Evolutionary conservation across 2,113 vertebrate species (phyloP).

Genomic region (Oncorhynchus keta): DNA sequence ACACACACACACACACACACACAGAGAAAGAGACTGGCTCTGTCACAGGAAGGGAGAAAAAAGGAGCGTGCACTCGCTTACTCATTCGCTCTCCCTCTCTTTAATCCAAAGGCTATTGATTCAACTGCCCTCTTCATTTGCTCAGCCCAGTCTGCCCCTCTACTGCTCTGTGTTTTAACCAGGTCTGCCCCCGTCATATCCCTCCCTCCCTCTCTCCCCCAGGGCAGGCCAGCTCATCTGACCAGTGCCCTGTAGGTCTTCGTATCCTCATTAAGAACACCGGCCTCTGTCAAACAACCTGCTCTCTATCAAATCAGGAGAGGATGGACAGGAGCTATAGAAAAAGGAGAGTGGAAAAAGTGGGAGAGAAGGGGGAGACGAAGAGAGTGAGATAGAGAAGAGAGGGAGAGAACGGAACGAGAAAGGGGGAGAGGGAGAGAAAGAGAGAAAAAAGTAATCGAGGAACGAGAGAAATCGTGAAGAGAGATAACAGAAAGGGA

Average conservation of each 20-base stretch:
- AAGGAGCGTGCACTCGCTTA: slow-evolving; percentile 13
- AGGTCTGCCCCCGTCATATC: slow-evolving; percentile 30
- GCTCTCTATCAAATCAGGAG: slow-evolving; percentile 38
- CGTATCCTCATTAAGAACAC: slow-evolving; percentile 9
- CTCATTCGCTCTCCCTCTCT: slow-evolving; percentile 26
- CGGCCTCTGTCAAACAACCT: slow-evolving; percentile 48
- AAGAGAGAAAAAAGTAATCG: too few relatives aligned
- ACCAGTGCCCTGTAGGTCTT: slow-evolving; percentile 42
- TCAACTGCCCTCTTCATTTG: slow-evolving; percentile 58
- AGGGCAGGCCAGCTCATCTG: slow-evolving; percentile 41
- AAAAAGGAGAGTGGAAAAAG: not conserved
- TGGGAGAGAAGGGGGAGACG: not conserved
- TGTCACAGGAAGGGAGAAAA: not conserved
- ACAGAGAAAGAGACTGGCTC: not conserved
- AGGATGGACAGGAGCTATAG: slow-evolving; percentile 3
- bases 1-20: too few relatives aligned
- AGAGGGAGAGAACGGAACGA: not conserved
- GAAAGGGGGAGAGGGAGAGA: too few relatives aligned
- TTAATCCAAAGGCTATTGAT: slow-evolving; percentile 67
- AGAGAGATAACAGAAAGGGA: not conserved
- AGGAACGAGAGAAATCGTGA: too few relatives aligned
- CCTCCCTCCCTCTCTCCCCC: slow-evolving; percentile 15
- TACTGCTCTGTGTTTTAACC: slow-evolving; percentile 46
- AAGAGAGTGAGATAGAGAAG: not conserved
- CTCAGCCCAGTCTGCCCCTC: slow-evolving; percentile 44